A percentile compares a stretch with the other conserved stretches of the same genome.
phyloP scores from a whole-genome alignment of 1,140 invertebrate genomes.

The Telenomus remus region DNA sequence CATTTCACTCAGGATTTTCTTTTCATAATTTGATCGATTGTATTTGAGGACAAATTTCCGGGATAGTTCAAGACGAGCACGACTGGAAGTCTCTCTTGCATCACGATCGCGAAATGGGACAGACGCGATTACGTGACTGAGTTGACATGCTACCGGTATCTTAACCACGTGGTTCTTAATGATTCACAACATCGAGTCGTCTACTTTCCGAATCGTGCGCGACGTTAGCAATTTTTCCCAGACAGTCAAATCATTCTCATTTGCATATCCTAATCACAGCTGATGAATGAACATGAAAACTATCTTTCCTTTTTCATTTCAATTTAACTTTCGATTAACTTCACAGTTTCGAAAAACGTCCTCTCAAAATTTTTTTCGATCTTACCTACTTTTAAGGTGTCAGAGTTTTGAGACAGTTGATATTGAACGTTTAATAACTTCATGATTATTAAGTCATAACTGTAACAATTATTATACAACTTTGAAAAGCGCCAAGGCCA shows the following conservation, averaged over 20 bases:
- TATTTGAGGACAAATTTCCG: conserved; percentile 13
- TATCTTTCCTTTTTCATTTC: no score
- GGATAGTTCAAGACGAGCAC: conserved; percentile 24
- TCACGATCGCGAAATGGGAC: conserved; percentile 40
- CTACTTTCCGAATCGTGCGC: conserved; percentile 9
- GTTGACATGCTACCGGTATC: conserved; percentile 17
- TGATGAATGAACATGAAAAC: no score
- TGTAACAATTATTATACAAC: conserved; percentile 23
- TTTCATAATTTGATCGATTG: not conserved
- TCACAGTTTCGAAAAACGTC: no score
- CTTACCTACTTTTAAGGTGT: no score
- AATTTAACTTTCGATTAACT: no score
- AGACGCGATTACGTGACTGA: conserved; percentile 38
- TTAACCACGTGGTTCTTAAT: conserved; percentile 23
- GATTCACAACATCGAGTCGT: conserved; percentile 15
- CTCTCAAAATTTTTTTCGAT: no score
- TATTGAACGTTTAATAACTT: not conserved
- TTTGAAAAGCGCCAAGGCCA: conserved; percentile 7
- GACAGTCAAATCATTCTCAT: conserved; percentile 17
- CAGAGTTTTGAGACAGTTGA: not conserved
- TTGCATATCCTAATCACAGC: not conserved
- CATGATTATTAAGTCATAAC: conserved; percentile 6
- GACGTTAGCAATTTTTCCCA: conserved; percentile 7
- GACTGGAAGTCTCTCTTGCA: conserved; percentile 22
- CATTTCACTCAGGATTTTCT: conserved; percentile 3